Evolutionary conservation across 2,113 vertebrate genomes (phyloP), one percentile per base, ranked within the genome.

Genomic region (Chamaetylas fuelleborni): DNA sequence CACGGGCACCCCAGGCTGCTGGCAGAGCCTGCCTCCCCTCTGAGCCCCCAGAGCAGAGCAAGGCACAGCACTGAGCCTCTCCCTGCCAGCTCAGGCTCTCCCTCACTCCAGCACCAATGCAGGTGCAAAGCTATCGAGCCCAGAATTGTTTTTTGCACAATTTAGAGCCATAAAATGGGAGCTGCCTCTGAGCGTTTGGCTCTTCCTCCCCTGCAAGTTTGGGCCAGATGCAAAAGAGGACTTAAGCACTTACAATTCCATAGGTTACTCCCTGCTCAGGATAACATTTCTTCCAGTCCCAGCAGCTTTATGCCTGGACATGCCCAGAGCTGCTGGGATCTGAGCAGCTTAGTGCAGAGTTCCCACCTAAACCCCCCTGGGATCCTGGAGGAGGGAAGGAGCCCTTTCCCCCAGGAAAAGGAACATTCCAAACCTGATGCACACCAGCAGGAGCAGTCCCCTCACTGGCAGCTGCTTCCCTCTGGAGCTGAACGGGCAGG

Each of bases 211-310:
- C 16, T 91, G 91, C 95, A 95, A 97, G 96, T 95, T 95, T 58
- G 93, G 95, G 86, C 95, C 95, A 84, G 86, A 88, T 88, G 94
- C 60, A 86, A 78, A 96, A 74, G 72, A 96, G 76, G 79, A 86
- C 82, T 97, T 93, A 95, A 95, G 91, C 76, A 84, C 83, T 64
- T 56, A 73, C 82, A 84, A 56, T 60, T 88, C 60, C 73, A 64
- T 66, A 83, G 88, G 95, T 97, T 95, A 71, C 94, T 97, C 95
- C 94, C 92, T 84, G 60, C 60, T 94, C 80, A 8, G 96, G 91
- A 67, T 95, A 96, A 78, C 86, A 96, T 94, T 97, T 94, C 91
- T 95, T 94, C 95, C 88, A 97, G 94, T 26, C 78, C 83, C 91
- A 93, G 83, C 91, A 95, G 70, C 80, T 96, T 78, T 94, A 6